phyloP scores from a whole-genome alignment of 2,797 vertebrate species.

The Chromis chromis region DNA sequence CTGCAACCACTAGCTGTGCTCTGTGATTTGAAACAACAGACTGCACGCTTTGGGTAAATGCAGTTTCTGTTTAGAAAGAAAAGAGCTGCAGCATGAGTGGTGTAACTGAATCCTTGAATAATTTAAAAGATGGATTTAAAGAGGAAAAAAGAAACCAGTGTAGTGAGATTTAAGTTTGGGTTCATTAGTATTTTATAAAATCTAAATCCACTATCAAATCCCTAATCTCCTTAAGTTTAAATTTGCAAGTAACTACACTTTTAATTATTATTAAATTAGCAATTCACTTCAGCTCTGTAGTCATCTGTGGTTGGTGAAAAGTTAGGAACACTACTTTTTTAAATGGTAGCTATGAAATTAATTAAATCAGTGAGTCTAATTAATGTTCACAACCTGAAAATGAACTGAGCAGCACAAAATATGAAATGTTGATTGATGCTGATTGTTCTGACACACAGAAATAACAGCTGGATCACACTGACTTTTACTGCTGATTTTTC shows the following conservation, averaged over 20 bases:
- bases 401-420: not conserved
- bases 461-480: slow-evolving; percentile 8
- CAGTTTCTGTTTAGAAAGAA: slow-evolving; percentile 10
- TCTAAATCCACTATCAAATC: not conserved
- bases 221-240: not conserved
- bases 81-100: not conserved
- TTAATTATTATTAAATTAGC: not conserved
- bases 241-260: not conserved
- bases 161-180: not conserved
- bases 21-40: slow-evolving; percentile 29
- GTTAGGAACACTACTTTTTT: not conserved
- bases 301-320: not conserved
- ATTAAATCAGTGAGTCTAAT: not conserved
- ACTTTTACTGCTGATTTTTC: not conserved
- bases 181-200: not conserved
- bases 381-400: not conserved
- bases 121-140: slow-evolving; percentile 1
- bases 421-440: not conserved
- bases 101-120: not conserved
- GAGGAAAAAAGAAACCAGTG: not conserved
- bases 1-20: slow-evolving; percentile 37
- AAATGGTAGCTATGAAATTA: not conserved
- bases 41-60: slow-evolving; percentile 16
- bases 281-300: slow-evolving; percentile 1
- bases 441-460: not conserved